Evolutionary conservation across 2,113 vertebrate genomes (phyloP).

Genomic region (Bubalus kerabau): DNA sequence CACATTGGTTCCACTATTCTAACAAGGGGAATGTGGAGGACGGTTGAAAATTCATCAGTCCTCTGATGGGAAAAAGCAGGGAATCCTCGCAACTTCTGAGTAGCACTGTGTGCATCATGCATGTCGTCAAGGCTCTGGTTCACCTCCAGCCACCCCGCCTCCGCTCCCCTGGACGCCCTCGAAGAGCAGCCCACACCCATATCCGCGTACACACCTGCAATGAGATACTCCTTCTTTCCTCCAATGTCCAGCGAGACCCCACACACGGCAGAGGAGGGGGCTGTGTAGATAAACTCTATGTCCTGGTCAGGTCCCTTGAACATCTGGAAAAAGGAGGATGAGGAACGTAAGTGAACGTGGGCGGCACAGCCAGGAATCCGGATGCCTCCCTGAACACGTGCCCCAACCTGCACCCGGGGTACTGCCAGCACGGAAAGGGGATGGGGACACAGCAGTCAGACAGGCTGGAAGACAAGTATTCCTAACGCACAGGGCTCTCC

Average conservation of each 20-base stretch:
- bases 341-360: accelerated
- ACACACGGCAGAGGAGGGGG: conserved; percentile 89
- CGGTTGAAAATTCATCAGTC: neutral
- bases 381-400: accelerated
- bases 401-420: accelerated
- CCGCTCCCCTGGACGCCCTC: accelerated
- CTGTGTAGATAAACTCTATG: conserved; percentile 91
- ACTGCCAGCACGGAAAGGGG: accelerated
- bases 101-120: neutral
- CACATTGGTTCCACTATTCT: accelerated
- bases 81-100: accelerated
- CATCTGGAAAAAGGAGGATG: conserved; percentile 81
- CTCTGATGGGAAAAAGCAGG: accelerated
- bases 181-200: accelerated
- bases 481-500: accelerated
- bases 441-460: accelerated
- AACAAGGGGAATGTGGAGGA: too few relatives aligned
- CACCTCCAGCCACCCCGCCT: accelerated
- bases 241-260: conserved; percentile 89
- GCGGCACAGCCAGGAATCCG: accelerated
- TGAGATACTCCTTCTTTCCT: conserved; percentile 93
- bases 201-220: conserved; percentile 83
- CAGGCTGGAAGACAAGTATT: accelerated
- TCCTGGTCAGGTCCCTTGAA: conserved; percentile 91
- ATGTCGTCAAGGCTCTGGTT: accelerated